A percentile compares a stretch with the other conserved stretches of the same genome.
Conservation (phyloP, 2,113 vertebrate genomes). For the Castor canadensis region DNA sequence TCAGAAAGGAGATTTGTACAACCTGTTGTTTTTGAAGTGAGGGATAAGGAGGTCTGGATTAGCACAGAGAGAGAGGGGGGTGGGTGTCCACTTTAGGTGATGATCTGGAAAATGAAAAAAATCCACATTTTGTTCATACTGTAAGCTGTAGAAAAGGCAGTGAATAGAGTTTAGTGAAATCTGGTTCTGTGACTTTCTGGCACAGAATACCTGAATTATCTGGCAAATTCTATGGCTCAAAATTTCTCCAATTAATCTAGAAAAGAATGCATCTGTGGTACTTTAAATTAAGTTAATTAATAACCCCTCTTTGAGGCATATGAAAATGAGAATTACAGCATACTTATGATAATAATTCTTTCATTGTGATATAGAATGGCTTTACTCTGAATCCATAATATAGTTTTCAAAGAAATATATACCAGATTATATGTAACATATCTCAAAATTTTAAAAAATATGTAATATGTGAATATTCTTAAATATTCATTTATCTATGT, state of each 20-base stretch:
- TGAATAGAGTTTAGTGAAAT: neutral
- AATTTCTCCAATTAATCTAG: constrained; percentile 32
- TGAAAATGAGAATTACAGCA: neutral
- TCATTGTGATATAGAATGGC: neutral
- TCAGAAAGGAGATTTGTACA: neutral
- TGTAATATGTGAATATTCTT: neutral
- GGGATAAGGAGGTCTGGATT: neutral
- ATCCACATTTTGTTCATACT: neutral
- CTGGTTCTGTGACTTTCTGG: neutral
- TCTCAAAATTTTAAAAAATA: neutral
- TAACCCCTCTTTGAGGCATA: neutral
- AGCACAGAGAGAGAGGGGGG: neutral
- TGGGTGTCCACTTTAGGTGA: too few relatives aligned
- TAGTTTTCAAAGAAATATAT: neutral
- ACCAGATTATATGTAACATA: neutral
- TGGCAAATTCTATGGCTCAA: neutral
- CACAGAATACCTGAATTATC: neutral
- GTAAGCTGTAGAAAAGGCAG: neutral
- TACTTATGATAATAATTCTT: neutral
- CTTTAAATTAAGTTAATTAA: constrained; percentile 37
- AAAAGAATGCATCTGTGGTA: neutral
- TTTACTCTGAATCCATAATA: neutral
- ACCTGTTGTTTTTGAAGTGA: neutral
- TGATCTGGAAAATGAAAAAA: neutral
- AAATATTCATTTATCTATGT: neutral